Percentiles rank a stretch among this genome's conserved stretches.
These are phyloP conservation scores for Mythimna pallens DNA, from an alignment of 2,888 invertebrate genomes.

Conservation along the genomic window DNA sequence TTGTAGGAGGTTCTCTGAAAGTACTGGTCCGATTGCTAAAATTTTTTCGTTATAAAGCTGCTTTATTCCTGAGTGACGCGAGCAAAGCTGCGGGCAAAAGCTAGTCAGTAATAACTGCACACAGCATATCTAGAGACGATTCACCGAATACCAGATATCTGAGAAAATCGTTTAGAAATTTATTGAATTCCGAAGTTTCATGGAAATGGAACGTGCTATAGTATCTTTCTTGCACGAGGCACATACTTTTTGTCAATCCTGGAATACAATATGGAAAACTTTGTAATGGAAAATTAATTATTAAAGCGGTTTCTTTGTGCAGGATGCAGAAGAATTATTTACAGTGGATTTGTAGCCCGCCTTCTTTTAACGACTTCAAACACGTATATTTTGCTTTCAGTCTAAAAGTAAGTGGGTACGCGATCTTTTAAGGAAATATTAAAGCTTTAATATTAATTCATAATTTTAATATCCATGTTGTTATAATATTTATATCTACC, in stretches of 20 bases:
- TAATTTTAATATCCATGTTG: not conserved
- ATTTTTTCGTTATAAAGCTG: too few relatives aligned
- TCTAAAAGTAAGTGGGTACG: not conserved
- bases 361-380: not conserved
- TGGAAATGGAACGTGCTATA: slow-evolving; percentile 12
- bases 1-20: too few relatives aligned
- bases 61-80: too few relatives aligned
- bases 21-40: too few relatives aligned
- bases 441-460: not conserved
- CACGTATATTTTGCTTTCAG: not conserved
- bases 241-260: slow-evolving; percentile 4
- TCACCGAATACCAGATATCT: slow-evolving; percentile 2
- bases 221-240: not conserved
- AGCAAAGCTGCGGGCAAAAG: too few relatives aligned
- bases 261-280: not conserved
- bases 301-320: not conserved
- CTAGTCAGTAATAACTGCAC: not conserved
- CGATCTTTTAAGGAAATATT: not conserved
- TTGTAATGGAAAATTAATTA: not conserved
- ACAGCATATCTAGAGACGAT: slow-evolving; percentile 13
- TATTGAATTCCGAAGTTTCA: slow-evolving; percentile 31
- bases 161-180: slow-evolving; percentile 38
- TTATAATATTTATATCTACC: too few relatives aligned
- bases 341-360: not conserved
- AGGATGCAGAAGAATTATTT: slow-evolving; percentile 1